These are phyloP conservation scores for Acrocephalus scirpaceus DNA, from an alignment of 2,797 vertebrate species.

Conservation along the genomic window DNA sequence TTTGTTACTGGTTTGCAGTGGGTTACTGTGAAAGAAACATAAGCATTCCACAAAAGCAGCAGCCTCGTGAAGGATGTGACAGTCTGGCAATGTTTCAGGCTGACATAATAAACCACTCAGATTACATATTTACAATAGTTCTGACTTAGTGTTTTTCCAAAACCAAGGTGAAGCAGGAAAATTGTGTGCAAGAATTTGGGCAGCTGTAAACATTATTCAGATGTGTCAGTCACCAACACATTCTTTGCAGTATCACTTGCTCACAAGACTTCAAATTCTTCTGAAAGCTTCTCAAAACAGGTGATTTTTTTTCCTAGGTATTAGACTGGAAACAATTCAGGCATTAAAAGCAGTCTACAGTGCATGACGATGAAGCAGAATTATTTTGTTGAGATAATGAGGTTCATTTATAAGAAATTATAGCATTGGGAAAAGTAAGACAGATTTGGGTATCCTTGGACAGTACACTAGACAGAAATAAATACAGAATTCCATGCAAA, in stretches of 20 bases:
- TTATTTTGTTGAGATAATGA: neutral
- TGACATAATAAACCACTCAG: neutral
- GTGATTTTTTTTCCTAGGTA: neutral
- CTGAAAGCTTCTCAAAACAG: neutral
- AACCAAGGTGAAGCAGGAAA: neutral
- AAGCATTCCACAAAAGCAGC: neutral
- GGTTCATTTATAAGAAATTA: neutral
- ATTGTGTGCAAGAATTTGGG: neutral
- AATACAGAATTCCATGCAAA: neutral
- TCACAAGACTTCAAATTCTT: neutral
- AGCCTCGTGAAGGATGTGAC: neutral
- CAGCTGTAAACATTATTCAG: neutral
- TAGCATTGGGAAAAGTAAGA: neutral
- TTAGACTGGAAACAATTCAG: neutral
- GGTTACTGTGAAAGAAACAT: neutral
- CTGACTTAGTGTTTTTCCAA: neutral
- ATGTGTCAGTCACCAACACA: neutral
- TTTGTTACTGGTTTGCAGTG: neutral
- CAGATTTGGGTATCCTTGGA: neutral
- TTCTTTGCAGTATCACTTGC: neutral
- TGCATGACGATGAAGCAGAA: neutral
- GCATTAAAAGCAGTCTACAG: neutral
- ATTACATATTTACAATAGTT: neutral
- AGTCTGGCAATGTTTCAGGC: neutral
- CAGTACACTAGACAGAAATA: neutral